These are phyloP conservation scores for Chydorus sphaericus DNA, from an alignment of 2,888 invertebrate genomes.

Conservation along the genomic window DNA sequence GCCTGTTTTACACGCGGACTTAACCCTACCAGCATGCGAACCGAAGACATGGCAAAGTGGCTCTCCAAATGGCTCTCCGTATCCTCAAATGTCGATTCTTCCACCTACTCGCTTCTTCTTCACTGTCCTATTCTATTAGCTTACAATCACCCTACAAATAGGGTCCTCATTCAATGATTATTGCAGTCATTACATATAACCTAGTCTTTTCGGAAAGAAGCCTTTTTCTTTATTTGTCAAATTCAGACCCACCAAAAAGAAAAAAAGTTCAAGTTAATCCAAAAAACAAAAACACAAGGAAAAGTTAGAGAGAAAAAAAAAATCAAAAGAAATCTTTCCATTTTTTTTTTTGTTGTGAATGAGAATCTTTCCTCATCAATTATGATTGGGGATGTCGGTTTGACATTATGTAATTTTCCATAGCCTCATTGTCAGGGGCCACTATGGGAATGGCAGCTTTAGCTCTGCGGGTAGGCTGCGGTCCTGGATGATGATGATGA, in stretches of 20 bases:
- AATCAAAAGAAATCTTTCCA: too few species aligned
- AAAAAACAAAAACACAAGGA: neutral
- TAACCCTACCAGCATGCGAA: constrained; percentile 54
- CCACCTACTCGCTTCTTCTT: constrained; percentile 53
- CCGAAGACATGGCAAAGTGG: constrained; percentile 57
- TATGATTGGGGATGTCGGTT: neutral
- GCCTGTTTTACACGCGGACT: constrained; percentile 65
- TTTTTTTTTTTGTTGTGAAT: too few species aligned
- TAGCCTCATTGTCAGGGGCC: constrained; percentile 30
- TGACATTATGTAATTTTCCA: constrained; percentile 3
- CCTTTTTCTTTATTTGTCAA: neutral
- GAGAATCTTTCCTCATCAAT: too few species aligned
- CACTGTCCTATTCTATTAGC: constrained; percentile 68
- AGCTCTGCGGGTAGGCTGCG: constrained; percentile 36
- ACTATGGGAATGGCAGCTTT: constrained; percentile 64
- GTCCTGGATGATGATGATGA: too few species aligned
- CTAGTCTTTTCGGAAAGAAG: neutral
- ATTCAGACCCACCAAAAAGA: neutral
- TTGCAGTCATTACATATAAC: neutral
- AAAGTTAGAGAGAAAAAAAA: too few species aligned
- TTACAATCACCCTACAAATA: constrained; percentile 71
- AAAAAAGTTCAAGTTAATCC: neutral
- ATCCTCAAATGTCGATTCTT: constrained; percentile 45
- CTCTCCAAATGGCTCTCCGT: constrained; percentile 57
- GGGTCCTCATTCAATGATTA: constrained; percentile 36